phyloP scores from a whole-genome alignment of 2,888 invertebrate species.

The Ichneumoninae sp. region DNA sequence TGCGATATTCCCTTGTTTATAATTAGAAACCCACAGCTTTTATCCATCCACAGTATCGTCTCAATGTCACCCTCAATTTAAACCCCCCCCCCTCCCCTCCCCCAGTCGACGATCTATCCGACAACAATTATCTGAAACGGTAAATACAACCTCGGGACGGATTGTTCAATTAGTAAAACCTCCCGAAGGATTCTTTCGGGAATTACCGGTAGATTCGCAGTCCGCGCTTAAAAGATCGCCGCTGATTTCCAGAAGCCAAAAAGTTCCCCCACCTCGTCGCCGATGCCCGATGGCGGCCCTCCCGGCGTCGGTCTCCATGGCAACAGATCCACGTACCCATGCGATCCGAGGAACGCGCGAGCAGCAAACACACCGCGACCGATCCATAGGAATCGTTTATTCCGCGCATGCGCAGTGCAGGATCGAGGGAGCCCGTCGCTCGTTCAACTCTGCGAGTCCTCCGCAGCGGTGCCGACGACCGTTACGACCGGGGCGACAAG shows the following conservation, averaged over 20 bases:
- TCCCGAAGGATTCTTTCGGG: constrained; percentile 50
- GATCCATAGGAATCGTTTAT: constrained; percentile 39
- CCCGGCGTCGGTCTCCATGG: constrained; percentile 72
- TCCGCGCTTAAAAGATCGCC: constrained; percentile 6
- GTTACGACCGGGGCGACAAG: constrained; percentile 33
- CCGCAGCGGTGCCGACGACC: constrained; percentile 49
- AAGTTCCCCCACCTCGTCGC: constrained; percentile 38
- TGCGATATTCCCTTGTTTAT: no score
- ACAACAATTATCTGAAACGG: constrained; percentile 49
- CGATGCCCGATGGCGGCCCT: constrained; percentile 47
- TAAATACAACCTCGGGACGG: neutral
- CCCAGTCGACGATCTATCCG: neutral
- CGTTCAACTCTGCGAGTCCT: constrained; percentile 40
- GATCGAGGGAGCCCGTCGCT: constrained; percentile 52
- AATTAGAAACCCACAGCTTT: no score
- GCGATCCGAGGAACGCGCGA: constrained; percentile 50
- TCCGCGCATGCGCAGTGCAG: constrained; percentile 43
- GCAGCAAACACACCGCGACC: constrained; percentile 35
- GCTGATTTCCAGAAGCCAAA: constrained; percentile 58
- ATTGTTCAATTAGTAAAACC: constrained; percentile 56
- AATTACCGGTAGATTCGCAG: constrained; percentile 45
- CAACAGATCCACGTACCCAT: constrained; percentile 67
- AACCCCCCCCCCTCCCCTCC: neutral
- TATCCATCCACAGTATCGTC: neutral
- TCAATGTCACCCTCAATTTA: neutral